Evolutionary conservation across 2,113 vertebrate genomes (phyloP).

Genomic region (Pampusana beccarii): DNA sequence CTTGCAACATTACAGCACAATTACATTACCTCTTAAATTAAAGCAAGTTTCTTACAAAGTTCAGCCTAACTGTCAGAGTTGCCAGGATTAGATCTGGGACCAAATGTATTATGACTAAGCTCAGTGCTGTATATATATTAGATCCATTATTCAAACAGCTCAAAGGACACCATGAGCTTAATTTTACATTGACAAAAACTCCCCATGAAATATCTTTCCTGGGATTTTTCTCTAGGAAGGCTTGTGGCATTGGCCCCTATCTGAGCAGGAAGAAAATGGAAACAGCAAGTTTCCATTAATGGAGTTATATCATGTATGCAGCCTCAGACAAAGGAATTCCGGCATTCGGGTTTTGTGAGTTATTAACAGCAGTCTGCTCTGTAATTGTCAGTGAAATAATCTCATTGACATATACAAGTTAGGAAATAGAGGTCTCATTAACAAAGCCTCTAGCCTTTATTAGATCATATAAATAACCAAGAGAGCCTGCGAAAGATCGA

Average conservation of each 20-base stretch:
- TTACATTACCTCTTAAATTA: background rate
- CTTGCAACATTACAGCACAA: background rate
- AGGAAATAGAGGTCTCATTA: slow-evolving; percentile 69
- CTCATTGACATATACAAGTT: slow-evolving; percentile 59
- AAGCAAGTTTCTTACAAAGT: background rate
- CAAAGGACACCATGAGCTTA: background rate
- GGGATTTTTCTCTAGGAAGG: background rate
- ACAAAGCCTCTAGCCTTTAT: slow-evolving; percentile 67
- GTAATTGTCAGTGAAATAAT: slow-evolving; percentile 61
- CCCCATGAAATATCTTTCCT: background rate
- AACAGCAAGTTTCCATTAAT: background rate
- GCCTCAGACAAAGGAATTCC: slow-evolving; percentile 24
- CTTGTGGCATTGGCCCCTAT: background rate
- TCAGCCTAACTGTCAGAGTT: background rate
- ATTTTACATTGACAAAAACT: background rate
- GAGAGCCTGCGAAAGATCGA: slow-evolving; percentile 72
- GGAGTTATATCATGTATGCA: background rate
- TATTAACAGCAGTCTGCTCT: slow-evolving; percentile 7
- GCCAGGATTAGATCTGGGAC: background rate
- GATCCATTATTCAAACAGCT: slow-evolving; percentile 11
- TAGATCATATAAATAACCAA: slow-evolving; percentile 76
- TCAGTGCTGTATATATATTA: background rate
- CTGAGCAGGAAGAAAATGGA: background rate
- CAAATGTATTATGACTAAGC: background rate
- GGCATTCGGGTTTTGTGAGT: background rate